Base-by-base conservation (phyloP, 2,797 vertebrate genomes). In the Coilia nasus region DNA sequence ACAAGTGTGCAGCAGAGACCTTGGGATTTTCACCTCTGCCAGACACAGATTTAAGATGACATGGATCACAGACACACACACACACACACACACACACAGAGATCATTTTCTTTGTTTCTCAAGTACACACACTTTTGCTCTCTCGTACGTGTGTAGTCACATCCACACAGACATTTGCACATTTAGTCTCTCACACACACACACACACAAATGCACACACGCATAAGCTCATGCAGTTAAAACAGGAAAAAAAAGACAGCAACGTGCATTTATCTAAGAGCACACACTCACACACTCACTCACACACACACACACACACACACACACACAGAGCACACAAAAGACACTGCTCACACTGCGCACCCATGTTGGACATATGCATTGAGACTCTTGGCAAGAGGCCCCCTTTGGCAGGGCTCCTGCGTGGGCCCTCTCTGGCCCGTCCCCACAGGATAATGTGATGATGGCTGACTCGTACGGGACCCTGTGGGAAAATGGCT, bases 21-120 rank as follows among this genome's bases (percentile, higher is more conserved):
- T 84, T 81, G 82, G 87, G 90, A 89, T 92, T 94, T 93, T 93
- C 89, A 91, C 88, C 90, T 89, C 82, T 71, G 64, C 64, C 64
- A 71, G 64, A 71, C 64, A 71, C 25, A 71, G 25, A 71, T 71
- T 71, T 71, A 71, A 31, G 12, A 71, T 71, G 64, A 71, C 64
- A 83, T 81, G 59, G 54, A 83, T 28, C 64, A 31, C 46, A 41
- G 23, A 41, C 60, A 82, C n/a, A 81, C 80, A 59, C 47, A 78
- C 85, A 23, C 82, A 82, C 59, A 86, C 59, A 46, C 54, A 56
- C 50, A 46, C 71, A 84, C 12, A 59, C 25, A 67, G 21, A 67
- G 2, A 17, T 19, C 1, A 21, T 46, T 81, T 23, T 75, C 46
- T 82, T n/a, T 17, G 35, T 41, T 56, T 41, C 21, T 21, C 57